Evolutionary conservation across 2,888 invertebrate genomes (phyloP).

Genomic region (Dione juno): DNA sequence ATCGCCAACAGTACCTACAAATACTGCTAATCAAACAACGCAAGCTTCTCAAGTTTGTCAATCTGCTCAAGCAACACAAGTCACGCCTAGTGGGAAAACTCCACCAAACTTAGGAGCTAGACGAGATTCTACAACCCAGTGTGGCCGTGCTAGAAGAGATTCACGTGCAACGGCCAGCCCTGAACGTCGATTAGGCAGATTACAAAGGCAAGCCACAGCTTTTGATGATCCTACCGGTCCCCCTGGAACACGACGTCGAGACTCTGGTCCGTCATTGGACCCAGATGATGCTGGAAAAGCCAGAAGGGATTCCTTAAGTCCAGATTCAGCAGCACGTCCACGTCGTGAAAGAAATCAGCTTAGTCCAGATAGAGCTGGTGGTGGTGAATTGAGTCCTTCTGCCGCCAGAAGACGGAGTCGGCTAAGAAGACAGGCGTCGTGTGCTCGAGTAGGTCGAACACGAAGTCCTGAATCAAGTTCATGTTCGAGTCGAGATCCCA

Average conservation of each 20-base stretch:
- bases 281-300: slow-evolving; percentile 92
- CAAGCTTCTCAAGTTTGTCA: slow-evolving; percentile 60
- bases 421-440: slow-evolving; percentile 91
- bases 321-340: slow-evolving; percentile 91
- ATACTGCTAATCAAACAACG: slow-evolving; percentile 58
- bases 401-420: slow-evolving; percentile 87
- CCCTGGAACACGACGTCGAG: slow-evolving; percentile 87
- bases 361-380: slow-evolving; percentile 91
- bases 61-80: slow-evolving; percentile 55
- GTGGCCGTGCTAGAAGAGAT: slow-evolving; percentile 87
- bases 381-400: slow-evolving; percentile 90
- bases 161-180: slow-evolving; percentile 87
- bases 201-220: slow-evolving; percentile 94
- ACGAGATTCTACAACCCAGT: slow-evolving; percentile 93
- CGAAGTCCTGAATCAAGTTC: slow-evolving; percentile 89
- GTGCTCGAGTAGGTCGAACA: slow-evolving; percentile 84
- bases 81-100: slow-evolving; percentile 66
- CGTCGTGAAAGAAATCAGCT: slow-evolving; percentile 90
- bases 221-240: slow-evolving; percentile 93
- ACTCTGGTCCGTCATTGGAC: slow-evolving; percentile 92
- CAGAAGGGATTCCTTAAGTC: slow-evolving; percentile 93
- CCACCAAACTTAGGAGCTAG: slow-evolving; percentile 83
- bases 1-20: slow-evolving; percentile 85
- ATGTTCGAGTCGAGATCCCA: slow-evolving; percentile 92
- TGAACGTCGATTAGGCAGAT: slow-evolving; percentile 86